Evolutionary conservation across 2,113 vertebrate species (phyloP), one percentile per base, ranked within the genome.

Genomic region (Centropristis striata): DNA sequence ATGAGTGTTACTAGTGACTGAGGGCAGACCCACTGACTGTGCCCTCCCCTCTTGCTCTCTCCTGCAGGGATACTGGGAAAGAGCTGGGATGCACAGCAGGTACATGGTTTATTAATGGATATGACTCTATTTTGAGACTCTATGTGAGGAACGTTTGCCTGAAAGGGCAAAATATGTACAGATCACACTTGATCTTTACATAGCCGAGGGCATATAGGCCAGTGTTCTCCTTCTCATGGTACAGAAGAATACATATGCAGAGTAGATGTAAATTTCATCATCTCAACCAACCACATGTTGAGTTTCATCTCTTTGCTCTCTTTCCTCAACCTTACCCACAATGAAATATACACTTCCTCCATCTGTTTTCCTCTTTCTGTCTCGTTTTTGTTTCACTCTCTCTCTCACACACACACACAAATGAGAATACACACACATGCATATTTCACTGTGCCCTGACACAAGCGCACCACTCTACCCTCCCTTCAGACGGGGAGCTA

Each of bases 101-200:
- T 76, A 79, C 85, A 92, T 93, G 90, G 63, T 92, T 93, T 91
- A 94, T 92, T 92, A 65, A 94, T 92, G 88, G 64, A 61, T 23
- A 54, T 49, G 80, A 83, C 51, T 81, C 90, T 92, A 90, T 92
- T 92, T 90, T 87, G 54, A 44, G 85, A 75, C 47, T 85, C n/a
- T 55, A 20, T 80, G 83, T 63, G 60, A 79, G 69, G 37, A 65
- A 78, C 20, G 14, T 73, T 82, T 70, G 72, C 75, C 20, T 71
- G 57, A 88, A 49, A 86, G 44, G 39, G 70, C 20, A 74, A 75
- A 72, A 83, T 78, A 78, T 46, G 20, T 53, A 54, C 39, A 0
- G 64, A 84, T 76, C 21, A 71, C 71, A 79, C 59, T 78, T 76
- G 4, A 86, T 3, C 67, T 71, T 80, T 49, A 71, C 46, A 71